These are phyloP conservation scores for Sebastes steindachneri DNA, from an alignment of 2,797 vertebrate genomes.

Conservation along the genomic window DNA sequence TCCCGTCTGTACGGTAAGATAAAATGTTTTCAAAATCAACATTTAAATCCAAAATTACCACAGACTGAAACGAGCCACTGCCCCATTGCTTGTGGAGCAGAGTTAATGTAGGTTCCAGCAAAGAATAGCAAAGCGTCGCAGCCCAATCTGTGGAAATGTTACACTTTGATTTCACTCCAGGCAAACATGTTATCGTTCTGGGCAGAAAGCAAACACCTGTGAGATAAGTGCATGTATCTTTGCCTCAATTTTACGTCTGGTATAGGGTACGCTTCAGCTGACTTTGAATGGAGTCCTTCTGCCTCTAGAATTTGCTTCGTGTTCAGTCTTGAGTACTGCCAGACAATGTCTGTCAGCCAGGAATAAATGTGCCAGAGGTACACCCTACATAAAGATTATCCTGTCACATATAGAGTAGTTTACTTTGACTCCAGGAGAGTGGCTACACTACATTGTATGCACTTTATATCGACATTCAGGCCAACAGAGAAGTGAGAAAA, in stretches of 20 bases:
- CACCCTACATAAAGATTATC: neutral
- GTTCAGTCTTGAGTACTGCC: neutral
- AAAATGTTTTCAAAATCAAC: neutral
- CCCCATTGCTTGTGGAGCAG: neutral
- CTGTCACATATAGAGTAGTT: neutral
- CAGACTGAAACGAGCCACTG: neutral
- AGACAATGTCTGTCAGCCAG: neutral
- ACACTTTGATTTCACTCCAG: neutral
- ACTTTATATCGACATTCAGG: slow-evolving; percentile 9
- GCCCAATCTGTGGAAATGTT: neutral
- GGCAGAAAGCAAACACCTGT: neutral
- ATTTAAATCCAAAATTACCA: neutral
- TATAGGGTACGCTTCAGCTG: neutral
- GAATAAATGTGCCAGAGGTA: neutral
- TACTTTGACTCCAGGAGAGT: neutral
- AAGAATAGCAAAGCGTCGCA: neutral
- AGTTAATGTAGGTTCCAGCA: neutral
- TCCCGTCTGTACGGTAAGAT: neutral
- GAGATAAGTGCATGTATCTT: neutral
- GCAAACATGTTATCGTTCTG: neutral
- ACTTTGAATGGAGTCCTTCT: neutral
- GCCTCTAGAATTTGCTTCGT: neutral
- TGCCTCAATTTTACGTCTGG: neutral
- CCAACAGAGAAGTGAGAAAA: slow-evolving; percentile 24
- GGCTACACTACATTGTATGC: neutral